Evolutionary conservation across 2,113 vertebrate species (phyloP).

Genomic region (Dasypus novemcinctus): DNA sequence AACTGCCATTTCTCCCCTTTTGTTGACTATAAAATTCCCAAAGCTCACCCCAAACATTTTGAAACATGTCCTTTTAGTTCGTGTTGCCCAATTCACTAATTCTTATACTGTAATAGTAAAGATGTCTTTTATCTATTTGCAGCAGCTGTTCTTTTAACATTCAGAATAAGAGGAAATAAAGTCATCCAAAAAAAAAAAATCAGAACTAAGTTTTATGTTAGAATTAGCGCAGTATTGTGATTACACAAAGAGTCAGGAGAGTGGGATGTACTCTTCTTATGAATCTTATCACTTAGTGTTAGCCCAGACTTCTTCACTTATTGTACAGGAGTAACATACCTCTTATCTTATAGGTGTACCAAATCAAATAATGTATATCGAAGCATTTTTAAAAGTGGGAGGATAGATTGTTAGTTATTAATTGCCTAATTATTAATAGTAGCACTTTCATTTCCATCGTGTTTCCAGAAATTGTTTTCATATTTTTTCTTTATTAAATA

Average conservation of each 20-base stretch:
- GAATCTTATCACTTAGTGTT: not conserved
- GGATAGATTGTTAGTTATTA: not conserved
- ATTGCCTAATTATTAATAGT: not conserved
- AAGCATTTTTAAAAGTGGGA: not conserved
- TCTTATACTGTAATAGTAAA: no score
- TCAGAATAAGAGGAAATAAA: constrained; percentile 16
- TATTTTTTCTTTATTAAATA: no score
- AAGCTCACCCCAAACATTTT: no score
- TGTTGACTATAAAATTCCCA: no score
- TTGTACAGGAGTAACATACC: not conserved
- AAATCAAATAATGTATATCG: not conserved
- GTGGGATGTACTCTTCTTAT: not conserved
- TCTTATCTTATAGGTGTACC: not conserved
- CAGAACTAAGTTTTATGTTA: not conserved
- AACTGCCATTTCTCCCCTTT: no score
- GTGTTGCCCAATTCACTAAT: no score
- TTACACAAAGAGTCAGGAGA: not conserved
- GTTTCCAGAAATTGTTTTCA: not conserved
- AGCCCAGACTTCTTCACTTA: not conserved
- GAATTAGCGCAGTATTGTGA: not conserved
- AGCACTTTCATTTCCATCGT: not conserved
- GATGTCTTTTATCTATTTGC: no score
- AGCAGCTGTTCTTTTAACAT: not conserved
- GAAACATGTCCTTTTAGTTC: no score
- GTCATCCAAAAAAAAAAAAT: not conserved